Evolutionary conservation across 1,140 invertebrate genomes (phyloP), one percentile per base, ranked within the genome.

Genomic region (Eriocheir sinensis): DNA sequence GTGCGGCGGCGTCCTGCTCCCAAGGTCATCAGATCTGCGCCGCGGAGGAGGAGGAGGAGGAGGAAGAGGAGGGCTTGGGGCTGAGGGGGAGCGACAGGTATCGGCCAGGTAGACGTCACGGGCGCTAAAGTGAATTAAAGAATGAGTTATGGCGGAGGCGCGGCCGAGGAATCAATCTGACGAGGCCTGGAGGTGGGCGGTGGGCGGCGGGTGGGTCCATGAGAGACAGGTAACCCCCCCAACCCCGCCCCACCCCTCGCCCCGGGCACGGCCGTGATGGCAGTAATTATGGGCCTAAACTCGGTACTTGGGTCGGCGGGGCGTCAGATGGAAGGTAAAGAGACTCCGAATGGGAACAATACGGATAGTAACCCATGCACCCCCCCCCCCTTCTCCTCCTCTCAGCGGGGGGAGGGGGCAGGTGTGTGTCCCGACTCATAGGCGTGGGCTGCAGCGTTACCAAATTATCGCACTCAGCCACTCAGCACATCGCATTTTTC

Each of bases 71-170:
- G n/a, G n/a, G n/a, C n/a, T n/a, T n/a, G n/a, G n/a, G n/a, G n/a
- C n/a, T n/a, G n/a, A n/a, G n/a, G 21, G 60, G 27, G 60, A 72
- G 60, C 27, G 60, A 72, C 60, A 72, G 60, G 60, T n/a, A 72
- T n/a, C n/a, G n/a, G 60, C 12, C 60, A 72, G 60, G 60, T n/a
- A 72, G 60, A 72, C n/a, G n/a, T 72, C 60, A 72, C n/a, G 60
- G 60, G 21, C 21, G 60, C 27, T 72, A n/a, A 72, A 72, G 60
- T 27, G 60, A 72, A 72, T 72, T 72, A 72, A 72, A 72, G 60
- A 72, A 72, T 72, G 60, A 72, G 60, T 72, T 72, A 72, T n/a
- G 27, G 60, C 60, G 60, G 60, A 72, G 60, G 60, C 60, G 60
- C 60, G 60, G 60, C 60, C 12, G n/a, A n/a, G 60, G 60, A 72